Evolutionary conservation across 2,797 vertebrate species (phyloP), one percentile per base, ranked within the genome.

Genomic region (Perdix hodgsoniae): DNA sequence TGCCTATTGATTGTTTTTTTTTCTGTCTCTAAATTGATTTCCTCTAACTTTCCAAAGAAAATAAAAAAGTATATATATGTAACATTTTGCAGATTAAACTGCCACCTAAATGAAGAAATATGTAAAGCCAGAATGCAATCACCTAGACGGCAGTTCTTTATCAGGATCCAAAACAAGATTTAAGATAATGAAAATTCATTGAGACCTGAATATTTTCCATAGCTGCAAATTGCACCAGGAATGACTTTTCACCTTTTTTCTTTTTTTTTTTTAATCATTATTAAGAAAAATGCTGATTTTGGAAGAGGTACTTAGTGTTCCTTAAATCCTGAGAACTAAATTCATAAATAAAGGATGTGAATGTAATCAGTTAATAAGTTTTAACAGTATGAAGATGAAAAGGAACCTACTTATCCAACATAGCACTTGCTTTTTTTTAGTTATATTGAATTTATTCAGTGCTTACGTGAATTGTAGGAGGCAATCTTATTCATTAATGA

Each of bases 21-120:
- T 64, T 33, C 9, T 37, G 21, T 47, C 59, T 47, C 14, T 74
- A 59, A 82, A 67, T 13, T n/a, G 10, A 47, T 83, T 44, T 88
- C 15, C 59, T 72, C n/a, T 64, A 81, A 71, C 31, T 77, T 74
- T 16, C 26, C 4, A 14, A 3, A 13, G 39, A 54, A 52, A 26
- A 52, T 42, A 42, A 29, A 27, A 52, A 29, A 16, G 15, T 52
- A 16, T 52, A 31, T 52, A 8, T 14, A 14, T 14, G 29, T 44
- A 63, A 1, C 19, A 39, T 77, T 86, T 94, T 83, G 14, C 45
- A 84, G 33, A 42, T 78, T 35, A 85, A 84, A 80, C 40, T 81
- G 33, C 31, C 37, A 52, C 64, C 81, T 77, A 64, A 94, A 83
- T 90, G 66, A 86, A 89, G 72, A 94, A 79, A 75, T 75, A 66